A percentile compares a stretch with the other conserved stretches of the same genome.
phyloP scores from a whole-genome alignment of 2,113 vertebrate genomes.

The Psilopsiagon aymara region DNA sequence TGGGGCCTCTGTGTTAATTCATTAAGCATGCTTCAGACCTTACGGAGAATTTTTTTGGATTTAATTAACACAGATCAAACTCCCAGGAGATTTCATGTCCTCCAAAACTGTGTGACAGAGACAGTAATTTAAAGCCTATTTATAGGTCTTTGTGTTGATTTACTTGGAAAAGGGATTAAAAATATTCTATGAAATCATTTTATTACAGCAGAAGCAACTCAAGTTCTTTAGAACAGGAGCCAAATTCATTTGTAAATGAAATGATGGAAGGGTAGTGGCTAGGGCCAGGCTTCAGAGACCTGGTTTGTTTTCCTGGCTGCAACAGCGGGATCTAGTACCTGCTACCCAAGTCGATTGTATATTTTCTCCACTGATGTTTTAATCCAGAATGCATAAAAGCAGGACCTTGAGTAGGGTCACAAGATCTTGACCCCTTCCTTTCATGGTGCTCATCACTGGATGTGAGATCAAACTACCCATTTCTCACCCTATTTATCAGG shows the following conservation, averaged over 20 bases:
- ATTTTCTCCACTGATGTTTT: not conserved
- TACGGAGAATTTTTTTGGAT: slow-evolving; percentile 15
- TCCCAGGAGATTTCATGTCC: slow-evolving; percentile 62
- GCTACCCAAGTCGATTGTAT: not conserved
- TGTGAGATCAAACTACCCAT: not conserved
- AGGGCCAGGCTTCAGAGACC: not conserved
- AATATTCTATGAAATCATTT: slow-evolving; percentile 14
- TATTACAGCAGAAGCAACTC: not conserved
- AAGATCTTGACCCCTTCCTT: not conserved
- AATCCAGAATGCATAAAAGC: not conserved
- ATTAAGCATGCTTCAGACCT: slow-evolving; percentile 71
- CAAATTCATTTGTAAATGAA: not conserved
- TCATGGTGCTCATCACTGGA: not conserved
- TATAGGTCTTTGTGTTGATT: slow-evolving; percentile 61
- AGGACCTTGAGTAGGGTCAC: not conserved
- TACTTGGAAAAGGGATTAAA: slow-evolving; percentile 50
- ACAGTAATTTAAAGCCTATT: slow-evolving; percentile 67
- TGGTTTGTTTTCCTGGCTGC: not conserved
- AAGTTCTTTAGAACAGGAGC: not conserved
- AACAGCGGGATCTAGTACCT: not conserved
- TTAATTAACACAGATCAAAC: slow-evolving; percentile 72
- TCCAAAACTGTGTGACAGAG: slow-evolving; percentile 55
- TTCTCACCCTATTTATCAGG: not conserved
- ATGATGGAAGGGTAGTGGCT: not conserved
- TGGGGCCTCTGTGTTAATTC: slow-evolving; percentile 68